These are phyloP conservation scores for Epizoanthus illoricatus DNA, from an alignment of 92 coral and sea anemone species.

Conservation along the genomic window DNA sequence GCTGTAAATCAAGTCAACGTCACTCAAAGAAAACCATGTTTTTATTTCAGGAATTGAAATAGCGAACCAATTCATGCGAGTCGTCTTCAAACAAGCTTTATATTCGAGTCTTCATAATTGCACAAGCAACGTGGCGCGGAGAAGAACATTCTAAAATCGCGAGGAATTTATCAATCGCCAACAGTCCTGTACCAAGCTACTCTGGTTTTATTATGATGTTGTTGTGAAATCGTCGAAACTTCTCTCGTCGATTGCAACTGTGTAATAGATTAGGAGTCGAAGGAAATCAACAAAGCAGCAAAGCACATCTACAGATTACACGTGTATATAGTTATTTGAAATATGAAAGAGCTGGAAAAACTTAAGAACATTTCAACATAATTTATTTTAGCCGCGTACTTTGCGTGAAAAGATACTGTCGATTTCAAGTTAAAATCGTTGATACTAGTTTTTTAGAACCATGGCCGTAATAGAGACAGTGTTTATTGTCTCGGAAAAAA, in stretches of 20 bases:
- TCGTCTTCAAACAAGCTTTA: slow-evolving; percentile 25
- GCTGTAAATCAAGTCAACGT: not conserved
- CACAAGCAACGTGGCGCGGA: not conserved
- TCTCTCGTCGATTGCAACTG: slow-evolving; percentile 11
- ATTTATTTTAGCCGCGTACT: slow-evolving; percentile 20
- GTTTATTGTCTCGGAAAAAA: slow-evolving; percentile 36
- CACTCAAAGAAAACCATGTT: slow-evolving; percentile 34
- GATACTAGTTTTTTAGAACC: not conserved
- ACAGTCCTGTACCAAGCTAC: not conserved
- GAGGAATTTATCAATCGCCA: slow-evolving; percentile 6
- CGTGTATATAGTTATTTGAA: slow-evolving; percentile 37
- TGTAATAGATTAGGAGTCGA: not conserved
- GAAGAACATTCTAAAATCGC: slow-evolving; percentile 23
- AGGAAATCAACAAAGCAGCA: slow-evolving; percentile 5
- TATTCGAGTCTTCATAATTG: slow-evolving; percentile 23
- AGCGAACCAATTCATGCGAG: slow-evolving; percentile 32
- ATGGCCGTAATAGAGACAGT: slow-evolving; percentile 26
- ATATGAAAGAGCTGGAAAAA: slow-evolving; percentile 25
- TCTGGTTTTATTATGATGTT: not conserved
- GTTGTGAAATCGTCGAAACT: slow-evolving; percentile 30
- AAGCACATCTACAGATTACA: slow-evolving; percentile 14
- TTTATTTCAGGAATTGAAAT: slow-evolving; percentile 18
- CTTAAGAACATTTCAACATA: not conserved
- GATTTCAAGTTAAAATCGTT: slow-evolving; percentile 6
- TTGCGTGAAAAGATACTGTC: not conserved